Evolutionary conservation across 2,797 vertebrate genomes (phyloP).

Genomic region (Sebastes diploproa): DNA sequence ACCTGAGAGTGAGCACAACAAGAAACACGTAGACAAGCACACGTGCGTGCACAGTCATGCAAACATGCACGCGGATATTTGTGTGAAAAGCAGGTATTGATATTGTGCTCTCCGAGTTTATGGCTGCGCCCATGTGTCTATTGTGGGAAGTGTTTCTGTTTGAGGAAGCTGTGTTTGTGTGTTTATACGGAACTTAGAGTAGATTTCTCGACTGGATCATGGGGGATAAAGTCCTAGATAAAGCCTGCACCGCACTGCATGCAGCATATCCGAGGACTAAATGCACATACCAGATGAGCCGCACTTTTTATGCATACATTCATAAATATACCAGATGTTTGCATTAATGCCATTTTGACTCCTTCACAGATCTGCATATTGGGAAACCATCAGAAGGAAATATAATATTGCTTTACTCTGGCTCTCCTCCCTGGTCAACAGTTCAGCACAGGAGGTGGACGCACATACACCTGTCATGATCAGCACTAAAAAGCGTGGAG

Average conservation of each 20-base stretch:
- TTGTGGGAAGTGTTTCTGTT: conserved; percentile 42
- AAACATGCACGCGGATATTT: not conserved
- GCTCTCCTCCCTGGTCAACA: conserved; percentile 46
- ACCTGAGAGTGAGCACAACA: not conserved
- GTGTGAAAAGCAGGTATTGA: conserved; percentile 4
- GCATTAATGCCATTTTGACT: conserved; percentile 46
- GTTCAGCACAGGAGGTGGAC: conserved; percentile 45
- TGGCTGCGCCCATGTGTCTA: conserved; percentile 9
- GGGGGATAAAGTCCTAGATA: conserved; percentile 18
- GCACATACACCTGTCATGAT: conserved; percentile 55
- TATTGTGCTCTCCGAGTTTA: conserved; percentile 1
- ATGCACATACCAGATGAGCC: conserved; percentile 61
- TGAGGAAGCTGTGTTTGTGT: conserved; percentile 47
- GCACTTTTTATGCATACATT: conserved; percentile 49
- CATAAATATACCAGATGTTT: conserved; percentile 61
- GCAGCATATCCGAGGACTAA: conserved; percentile 25
- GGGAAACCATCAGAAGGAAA: conserved; percentile 64
- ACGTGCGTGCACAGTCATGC: not conserved
- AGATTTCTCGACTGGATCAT: conserved; percentile 36
- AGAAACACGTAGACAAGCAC: not conserved
- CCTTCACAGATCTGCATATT: conserved; percentile 45
- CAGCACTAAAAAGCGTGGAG: conserved; percentile 21
- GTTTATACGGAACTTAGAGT: conserved; percentile 42
- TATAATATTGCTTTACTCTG: conserved; percentile 53
- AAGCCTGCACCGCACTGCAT: conserved; percentile 5